Conservation (phyloP, 2,888 invertebrate species). For the Agriopis leucophaearia region DNA sequence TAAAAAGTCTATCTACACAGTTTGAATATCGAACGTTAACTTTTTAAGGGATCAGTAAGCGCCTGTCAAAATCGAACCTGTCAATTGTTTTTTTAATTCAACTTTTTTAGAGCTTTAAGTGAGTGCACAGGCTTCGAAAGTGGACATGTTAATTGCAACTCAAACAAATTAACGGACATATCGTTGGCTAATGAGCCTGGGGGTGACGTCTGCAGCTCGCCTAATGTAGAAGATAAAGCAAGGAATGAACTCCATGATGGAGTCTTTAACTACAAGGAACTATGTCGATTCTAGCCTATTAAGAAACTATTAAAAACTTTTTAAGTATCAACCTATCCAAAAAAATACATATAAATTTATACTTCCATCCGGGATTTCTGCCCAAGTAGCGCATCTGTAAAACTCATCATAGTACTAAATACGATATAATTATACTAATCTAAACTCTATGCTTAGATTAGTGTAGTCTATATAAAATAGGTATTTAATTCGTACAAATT, state of each 20-base stretch:
- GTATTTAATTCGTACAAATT: background rate
- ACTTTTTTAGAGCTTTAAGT: constrained; percentile 51
- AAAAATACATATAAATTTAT: no score
- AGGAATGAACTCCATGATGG: constrained; percentile 33
- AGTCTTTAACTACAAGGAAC: constrained; percentile 1
- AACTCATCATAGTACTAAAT: no score
- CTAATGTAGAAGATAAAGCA: constrained; percentile 41
- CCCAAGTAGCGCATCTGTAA: no score
- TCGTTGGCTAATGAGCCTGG: constrained; percentile 75
- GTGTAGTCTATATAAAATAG: no score
- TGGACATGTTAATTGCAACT: constrained; percentile 81
- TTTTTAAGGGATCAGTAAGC: constrained; percentile 55
- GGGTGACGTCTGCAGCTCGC: constrained; percentile 48
- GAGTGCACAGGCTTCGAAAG: constrained; percentile 61
- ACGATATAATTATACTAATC: no score
- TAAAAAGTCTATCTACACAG: constrained; percentile 13
- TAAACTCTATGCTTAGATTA: no score
- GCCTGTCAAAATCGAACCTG: constrained; percentile 57
- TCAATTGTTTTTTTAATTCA: constrained; percentile 40
- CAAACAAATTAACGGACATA: constrained; percentile 81
- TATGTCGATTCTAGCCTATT: background rate
- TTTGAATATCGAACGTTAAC: constrained; percentile 46
- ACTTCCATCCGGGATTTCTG: no score
- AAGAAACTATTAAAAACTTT: background rate
- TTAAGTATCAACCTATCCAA: no score